Percentiles rank a stretch among this genome's conserved stretches.
These are phyloP conservation scores for Corythornis madagascariensis DNA, from an alignment of 2,113 vertebrate species.

Conservation along the genomic window DNA sequence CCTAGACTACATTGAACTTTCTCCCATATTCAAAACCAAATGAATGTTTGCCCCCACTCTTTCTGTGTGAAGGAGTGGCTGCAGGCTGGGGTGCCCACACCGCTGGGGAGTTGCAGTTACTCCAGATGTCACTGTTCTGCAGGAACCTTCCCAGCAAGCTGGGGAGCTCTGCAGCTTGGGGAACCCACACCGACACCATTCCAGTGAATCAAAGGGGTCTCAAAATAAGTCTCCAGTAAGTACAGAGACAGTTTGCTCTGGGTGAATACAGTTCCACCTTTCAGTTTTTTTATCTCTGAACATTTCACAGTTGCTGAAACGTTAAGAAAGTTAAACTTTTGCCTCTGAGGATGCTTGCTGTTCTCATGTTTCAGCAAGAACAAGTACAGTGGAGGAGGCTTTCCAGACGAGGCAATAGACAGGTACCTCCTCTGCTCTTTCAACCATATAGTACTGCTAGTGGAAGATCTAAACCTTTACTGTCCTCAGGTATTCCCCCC, in stretches of 20 bases:
- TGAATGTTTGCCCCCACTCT: background rate
- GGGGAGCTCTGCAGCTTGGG: background rate
- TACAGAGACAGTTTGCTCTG: background rate
- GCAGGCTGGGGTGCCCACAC: background rate
- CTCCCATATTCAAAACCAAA: background rate
- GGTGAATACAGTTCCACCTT: background rate
- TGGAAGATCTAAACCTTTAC: background rate
- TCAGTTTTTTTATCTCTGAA: background rate
- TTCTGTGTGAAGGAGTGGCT: background rate
- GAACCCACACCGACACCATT: accelerated
- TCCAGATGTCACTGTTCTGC: background rate
- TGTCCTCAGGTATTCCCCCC: background rate
- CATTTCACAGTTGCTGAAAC: background rate
- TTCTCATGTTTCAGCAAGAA: background rate
- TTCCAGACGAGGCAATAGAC: background rate
- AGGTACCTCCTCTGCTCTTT: background rate
- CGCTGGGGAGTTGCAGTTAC: accelerated
- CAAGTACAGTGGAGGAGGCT: too few species aligned
- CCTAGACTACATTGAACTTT: background rate
- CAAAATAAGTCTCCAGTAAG: background rate
- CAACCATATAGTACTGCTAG: background rate
- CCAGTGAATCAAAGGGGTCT: background rate
- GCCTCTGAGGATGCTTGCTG: background rate
- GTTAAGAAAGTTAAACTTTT: background rate
- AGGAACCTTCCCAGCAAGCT: background rate